phyloP scores from a whole-genome alignment of 2,113 vertebrate genomes.

The Melanerpes aurifrons region DNA sequence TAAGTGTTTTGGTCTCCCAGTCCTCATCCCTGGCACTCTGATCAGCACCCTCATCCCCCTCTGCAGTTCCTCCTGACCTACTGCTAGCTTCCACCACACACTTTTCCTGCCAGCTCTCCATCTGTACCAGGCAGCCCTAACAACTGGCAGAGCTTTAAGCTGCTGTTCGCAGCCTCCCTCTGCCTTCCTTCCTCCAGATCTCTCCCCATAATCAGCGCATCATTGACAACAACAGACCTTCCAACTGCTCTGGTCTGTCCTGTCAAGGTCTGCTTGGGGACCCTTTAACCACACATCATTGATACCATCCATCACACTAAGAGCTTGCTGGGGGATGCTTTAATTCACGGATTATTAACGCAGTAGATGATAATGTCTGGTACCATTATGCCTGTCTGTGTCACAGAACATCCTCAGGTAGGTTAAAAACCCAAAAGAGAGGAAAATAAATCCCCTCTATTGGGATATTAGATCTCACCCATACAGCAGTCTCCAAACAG shows the following conservation, averaged over 20 bases:
- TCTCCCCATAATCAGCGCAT: not conserved
- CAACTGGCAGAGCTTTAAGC: not conserved
- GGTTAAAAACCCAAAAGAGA: not conserved
- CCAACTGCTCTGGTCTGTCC: not conserved
- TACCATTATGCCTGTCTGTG: not conserved
- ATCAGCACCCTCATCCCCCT: not conserved
- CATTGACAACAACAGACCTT: not conserved
- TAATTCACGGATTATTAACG: not conserved
- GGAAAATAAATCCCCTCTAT: not conserved
- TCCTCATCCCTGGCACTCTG: not conserved
- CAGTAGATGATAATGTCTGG: not conserved
- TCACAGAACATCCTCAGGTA: not conserved
- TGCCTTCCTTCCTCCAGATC: not conserved
- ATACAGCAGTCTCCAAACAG: not conserved
- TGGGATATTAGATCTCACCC: not conserved
- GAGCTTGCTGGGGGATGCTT: not conserved
- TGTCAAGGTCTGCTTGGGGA: not conserved
- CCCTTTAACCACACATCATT: not conserved
- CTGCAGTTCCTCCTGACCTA: not conserved
- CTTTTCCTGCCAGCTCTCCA: not conserved
- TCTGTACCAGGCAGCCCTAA: not conserved
- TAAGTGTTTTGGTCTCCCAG: not conserved
- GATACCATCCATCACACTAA: not conserved
- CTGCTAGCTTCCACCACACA: not conserved
- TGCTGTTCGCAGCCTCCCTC: not conserved